Conservation (phyloP, 2,113 vertebrate genomes). For the Cathartes aura region DNA sequence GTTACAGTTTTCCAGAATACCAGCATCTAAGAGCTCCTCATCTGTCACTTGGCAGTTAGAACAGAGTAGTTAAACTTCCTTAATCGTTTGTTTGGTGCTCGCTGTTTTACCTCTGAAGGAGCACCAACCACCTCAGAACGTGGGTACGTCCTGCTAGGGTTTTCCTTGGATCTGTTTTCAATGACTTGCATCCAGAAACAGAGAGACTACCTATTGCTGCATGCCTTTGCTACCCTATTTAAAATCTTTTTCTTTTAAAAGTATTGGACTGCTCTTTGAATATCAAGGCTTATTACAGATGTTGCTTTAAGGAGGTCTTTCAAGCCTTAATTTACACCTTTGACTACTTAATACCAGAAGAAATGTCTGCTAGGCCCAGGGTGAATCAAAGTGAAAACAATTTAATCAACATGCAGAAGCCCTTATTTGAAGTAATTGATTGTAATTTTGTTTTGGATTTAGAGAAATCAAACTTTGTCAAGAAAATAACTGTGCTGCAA, state of each 20-base stretch:
- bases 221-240: background rate
- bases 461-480: background rate
- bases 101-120: background rate
- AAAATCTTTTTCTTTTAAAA: background rate
- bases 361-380: background rate
- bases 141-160: background rate
- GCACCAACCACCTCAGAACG: background rate
- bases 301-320: background rate
- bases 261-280: background rate
- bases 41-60: background rate
- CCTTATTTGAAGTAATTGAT: constrained; percentile 24
- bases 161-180: background rate
- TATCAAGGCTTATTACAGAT: background rate
- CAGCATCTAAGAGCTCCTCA: background rate
- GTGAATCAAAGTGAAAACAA: background rate
- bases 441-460: constrained; percentile 23
- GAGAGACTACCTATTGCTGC: background rate
- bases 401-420: background rate
- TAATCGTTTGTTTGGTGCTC: background rate
- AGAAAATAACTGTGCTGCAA: background rate
- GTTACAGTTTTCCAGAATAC: background rate
- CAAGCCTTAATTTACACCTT: constrained; percentile 16
- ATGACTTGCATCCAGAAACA: background rate
- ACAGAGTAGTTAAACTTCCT: background rate
- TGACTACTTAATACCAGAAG: background rate